These are phyloP conservation scores for Fragum sueziense DNA, from an alignment of 2,888 invertebrate species.

Conservation along the genomic window DNA sequence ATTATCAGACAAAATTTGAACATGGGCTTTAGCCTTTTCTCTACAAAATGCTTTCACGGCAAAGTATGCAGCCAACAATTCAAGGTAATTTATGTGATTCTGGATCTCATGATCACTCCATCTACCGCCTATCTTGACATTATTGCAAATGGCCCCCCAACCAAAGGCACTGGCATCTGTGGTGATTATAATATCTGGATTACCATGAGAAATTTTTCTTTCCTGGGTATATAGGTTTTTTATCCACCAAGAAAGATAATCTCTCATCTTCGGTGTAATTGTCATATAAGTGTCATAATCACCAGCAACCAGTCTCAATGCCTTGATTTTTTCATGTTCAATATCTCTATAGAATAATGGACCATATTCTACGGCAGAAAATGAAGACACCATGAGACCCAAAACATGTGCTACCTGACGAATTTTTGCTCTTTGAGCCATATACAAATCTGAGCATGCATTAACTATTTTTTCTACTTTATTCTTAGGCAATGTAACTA, in stretches of 20 bases:
- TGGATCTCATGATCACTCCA: slow-evolving; percentile 14
- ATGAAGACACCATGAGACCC: slow-evolving; percentile 27
- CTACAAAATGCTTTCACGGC: slow-evolving; percentile 13
- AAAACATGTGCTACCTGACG: not conserved
- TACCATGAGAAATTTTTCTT: slow-evolving; percentile 18
- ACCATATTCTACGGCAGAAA: slow-evolving; percentile 26
- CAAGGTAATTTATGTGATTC: slow-evolving; percentile 13
- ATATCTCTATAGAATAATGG: slow-evolving; percentile 27
- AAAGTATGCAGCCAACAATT: not conserved
- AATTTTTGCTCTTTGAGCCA: not conserved
- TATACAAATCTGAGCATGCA: slow-evolving; percentile 12
- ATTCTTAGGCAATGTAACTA: slow-evolving; percentile 17
- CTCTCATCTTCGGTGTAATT: slow-evolving; percentile 7
- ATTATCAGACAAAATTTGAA: slow-evolving; percentile 16
- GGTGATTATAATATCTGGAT: slow-evolving; percentile 13
- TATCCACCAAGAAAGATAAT: slow-evolving; percentile 28
- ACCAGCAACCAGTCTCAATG: not conserved
- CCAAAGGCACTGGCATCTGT: slow-evolving; percentile 27
- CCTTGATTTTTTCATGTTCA: slow-evolving; percentile 21
- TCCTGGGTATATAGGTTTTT: not conserved
- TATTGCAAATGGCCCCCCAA: slow-evolving; percentile 24
- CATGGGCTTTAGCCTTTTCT: not conserved
- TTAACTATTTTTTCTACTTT: slow-evolving; percentile 28
- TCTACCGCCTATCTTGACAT: not conserved
- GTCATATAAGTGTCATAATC: slow-evolving; percentile 12